Conservation (phyloP, 2,797 vertebrate genomes). For the Thaleichthys pacificus region DNA sequence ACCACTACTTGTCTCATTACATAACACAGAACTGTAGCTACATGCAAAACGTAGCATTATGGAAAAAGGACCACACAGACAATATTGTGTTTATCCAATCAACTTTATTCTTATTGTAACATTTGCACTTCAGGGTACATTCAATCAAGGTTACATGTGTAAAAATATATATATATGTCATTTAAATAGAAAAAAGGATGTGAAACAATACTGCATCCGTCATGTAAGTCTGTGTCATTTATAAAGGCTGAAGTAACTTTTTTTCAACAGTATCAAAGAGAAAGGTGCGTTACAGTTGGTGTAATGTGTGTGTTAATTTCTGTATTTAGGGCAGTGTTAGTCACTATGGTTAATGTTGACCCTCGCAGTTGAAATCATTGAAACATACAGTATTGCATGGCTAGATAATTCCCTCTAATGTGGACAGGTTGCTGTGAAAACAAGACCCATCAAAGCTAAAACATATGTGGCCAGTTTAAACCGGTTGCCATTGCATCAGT, state of each 20-base stretch:
- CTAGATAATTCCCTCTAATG: no score
- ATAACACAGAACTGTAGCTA: background rate
- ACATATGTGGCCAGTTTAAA: background rate
- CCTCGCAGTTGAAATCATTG: no score
- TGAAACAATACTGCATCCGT: conserved; percentile 49
- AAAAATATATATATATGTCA: conserved; percentile 48
- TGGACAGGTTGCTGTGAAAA: background rate
- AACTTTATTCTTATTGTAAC: conserved; percentile 82
- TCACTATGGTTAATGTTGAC: no score
- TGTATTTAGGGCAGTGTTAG: no score
- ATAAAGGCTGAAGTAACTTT: background rate
- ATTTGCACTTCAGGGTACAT: conserved; percentile 82
- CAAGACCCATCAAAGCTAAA: background rate
- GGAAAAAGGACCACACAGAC: background rate
- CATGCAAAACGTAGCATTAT: background rate
- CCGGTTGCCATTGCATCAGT: background rate
- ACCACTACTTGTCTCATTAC: background rate
- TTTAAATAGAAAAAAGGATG: conserved; percentile 72
- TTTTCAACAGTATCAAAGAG: no score
- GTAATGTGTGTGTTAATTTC: no score
- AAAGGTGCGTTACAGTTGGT: no score
- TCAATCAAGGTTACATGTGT: conserved; percentile 70
- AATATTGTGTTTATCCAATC: conserved; percentile 29
- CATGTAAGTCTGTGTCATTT: background rate
- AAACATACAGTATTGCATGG: no score